Conservation (phyloP, 2,113 vertebrate species). For the Dermatemys mawii region DNA sequence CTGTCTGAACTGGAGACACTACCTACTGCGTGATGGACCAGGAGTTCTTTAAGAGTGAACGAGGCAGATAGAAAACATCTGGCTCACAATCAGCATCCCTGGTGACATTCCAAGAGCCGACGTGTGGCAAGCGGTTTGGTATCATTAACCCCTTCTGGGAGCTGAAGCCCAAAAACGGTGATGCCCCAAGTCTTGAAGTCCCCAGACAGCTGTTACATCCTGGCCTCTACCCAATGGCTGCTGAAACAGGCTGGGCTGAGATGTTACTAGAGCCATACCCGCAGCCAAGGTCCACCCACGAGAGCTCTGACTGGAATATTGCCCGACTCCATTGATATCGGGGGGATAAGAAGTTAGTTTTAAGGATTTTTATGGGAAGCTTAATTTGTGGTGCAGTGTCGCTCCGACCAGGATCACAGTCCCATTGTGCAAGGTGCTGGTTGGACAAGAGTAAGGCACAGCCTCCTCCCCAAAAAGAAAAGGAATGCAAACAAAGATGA, state of each 20-base stretch:
- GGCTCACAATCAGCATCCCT: background rate
- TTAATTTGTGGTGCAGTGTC: no score
- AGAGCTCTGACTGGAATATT: background rate
- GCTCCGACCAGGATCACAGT: no score
- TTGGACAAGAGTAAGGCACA: no score
- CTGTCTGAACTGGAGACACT: background rate
- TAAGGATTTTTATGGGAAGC: no score
- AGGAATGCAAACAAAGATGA: no score
- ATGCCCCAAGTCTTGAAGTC: background rate
- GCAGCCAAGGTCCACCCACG: background rate
- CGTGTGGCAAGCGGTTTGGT: background rate
- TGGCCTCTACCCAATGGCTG: background rate
- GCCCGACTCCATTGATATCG: background rate
- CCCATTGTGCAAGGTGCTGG: no score
- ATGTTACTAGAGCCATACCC: background rate
- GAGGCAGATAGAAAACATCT: constrained; percentile 11
- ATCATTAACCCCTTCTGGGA: background rate
- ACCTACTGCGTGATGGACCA: background rate
- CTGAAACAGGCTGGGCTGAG: background rate
- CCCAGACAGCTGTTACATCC: background rate
- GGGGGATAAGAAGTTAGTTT: no score
- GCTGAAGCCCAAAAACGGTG: background rate
- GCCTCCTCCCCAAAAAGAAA: no score
- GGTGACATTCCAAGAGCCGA: no score
- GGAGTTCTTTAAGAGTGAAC: background rate